Conservation (phyloP, 2,113 vertebrate species). For the Corythaixoides concolor region DNA sequence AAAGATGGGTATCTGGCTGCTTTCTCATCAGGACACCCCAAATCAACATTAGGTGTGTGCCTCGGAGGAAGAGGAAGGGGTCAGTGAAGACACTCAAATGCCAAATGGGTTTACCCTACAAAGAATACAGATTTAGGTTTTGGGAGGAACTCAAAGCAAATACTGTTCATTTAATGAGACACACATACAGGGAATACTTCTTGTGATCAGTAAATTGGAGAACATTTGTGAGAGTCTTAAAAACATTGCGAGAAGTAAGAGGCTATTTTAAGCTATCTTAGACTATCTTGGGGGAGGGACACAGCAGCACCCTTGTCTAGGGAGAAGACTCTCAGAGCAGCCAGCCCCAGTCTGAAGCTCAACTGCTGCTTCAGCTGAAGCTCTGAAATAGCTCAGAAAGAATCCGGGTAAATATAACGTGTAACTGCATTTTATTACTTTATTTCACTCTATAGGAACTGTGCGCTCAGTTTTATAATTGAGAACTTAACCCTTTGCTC, state of each 20-base stretch:
- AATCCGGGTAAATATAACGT: not conserved
- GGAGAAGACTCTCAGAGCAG: not conserved
- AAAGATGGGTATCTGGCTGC: fast-evolving
- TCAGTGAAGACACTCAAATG: not conserved
- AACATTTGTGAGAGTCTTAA: not conserved
- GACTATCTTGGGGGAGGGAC: not conserved
- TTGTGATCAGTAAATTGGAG: not conserved
- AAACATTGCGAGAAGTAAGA: not conserved
- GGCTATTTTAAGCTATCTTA: not conserved
- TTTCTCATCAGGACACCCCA: not conserved
- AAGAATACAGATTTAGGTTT: not conserved
- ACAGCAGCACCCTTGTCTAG: not conserved
- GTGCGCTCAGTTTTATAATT: not conserved
- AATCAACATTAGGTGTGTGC: not conserved
- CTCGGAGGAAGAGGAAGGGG: not conserved
- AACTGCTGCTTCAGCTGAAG: not conserved
- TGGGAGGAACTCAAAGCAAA: not conserved
- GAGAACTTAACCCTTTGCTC: not conserved
- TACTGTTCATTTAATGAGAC: not conserved
- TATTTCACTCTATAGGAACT: not conserved
- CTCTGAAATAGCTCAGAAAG: not conserved
- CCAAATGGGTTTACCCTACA: not conserved
- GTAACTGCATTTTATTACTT: not conserved
- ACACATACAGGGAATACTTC: not conserved
- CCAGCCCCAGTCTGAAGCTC: not conserved